Evolutionary conservation across 2,888 invertebrate genomes (phyloP).

Genomic region (Melieria picta): DNA sequence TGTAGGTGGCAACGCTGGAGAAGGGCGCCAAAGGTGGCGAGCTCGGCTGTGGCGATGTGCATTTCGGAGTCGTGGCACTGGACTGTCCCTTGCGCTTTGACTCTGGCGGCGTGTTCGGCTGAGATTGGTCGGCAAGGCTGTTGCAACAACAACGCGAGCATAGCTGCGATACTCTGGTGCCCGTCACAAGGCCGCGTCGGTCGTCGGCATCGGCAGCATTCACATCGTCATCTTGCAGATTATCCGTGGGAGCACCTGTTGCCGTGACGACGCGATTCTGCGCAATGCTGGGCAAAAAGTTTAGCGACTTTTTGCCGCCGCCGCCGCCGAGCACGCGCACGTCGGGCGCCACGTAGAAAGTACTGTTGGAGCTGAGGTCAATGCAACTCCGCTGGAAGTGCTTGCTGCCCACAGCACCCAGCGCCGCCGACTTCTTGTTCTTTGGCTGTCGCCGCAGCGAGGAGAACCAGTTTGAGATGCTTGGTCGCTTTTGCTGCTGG

Average conservation of each 20-base stretch:
- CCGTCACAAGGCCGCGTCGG: slow-evolving; percentile 47
- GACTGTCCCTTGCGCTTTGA: slow-evolving; percentile 17
- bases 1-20: slow-evolving; percentile 49
- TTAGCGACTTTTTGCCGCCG: slow-evolving; percentile 12
- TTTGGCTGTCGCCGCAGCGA: slow-evolving; percentile 74
- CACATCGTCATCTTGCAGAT: slow-evolving; percentile 40
- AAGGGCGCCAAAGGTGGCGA: slow-evolving; percentile 49
- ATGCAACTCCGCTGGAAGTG: slow-evolving; percentile 65
- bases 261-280: neutral
- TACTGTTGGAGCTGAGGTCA: slow-evolving; percentile 60
- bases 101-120: slow-evolving; percentile 26
- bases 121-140: slow-evolving; percentile 19
- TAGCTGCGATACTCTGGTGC: slow-evolving; percentile 48
- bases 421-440: slow-evolving; percentile 53
- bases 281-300: slow-evolving; percentile 19
- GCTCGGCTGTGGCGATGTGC: slow-evolving; percentile 46
- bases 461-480: slow-evolving; percentile 83
- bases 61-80: slow-evolving; percentile 40
- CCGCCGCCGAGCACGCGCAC: slow-evolving; percentile 9
- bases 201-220: slow-evolving; percentile 45
- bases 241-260: slow-evolving; percentile 45
- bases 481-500: slow-evolving; percentile 75
- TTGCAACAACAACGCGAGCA: slow-evolving; percentile 61
- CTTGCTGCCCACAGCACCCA: slow-evolving; percentile 51
- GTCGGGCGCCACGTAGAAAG: slow-evolving; percentile 57